Evolutionary conservation across 2,113 vertebrate genomes (phyloP), one percentile per base, ranked within the genome.

Genomic region (Tachycineta bicolor): DNA sequence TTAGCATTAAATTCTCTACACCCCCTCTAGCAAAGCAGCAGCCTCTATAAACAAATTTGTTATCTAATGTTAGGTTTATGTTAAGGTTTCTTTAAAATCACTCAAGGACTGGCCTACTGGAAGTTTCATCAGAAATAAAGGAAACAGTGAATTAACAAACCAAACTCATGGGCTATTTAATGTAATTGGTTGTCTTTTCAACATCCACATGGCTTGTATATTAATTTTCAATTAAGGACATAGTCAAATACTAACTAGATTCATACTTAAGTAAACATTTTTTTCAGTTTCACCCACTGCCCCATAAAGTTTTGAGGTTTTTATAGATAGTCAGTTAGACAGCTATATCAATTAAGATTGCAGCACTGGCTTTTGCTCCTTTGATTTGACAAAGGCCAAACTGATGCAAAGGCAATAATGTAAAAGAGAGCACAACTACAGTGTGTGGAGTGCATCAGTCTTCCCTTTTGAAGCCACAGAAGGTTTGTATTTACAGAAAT

Each of bases 401-500:
- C 15, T 14, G 63, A 84, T 26, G 46, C 29, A 65, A 58, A 67
- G 17, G 18, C 37, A 50, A 34, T 37, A 55, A 83, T 28, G 44
- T 80, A 50, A 49, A 26, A 50, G 16, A 67, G 21, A 73, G 26
- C 23, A 75, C 24, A 77, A 49, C 49, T 74, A 37, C 26, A 47
- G 12, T 34, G 39, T 14, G 24, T 71, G 16, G 13, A 89, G 31
- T 26, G 9, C 63, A 78, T 79, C 14, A 67, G 80, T 39, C 46
- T 73, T 65, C 34, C 58, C 62, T 67, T 90, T 14, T 84, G 87
- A 97, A 96, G 92, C 43, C 96, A 90, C 46, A 85, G 65, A 65
- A 97, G 79, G 52, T 70, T 95, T 94, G 74, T 86, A 93, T 76
- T 91, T 92, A 91, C 86, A 95, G 94, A 87, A 96, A 90, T 53